Evolutionary conservation across 2,113 vertebrate species (phyloP).

Genomic region (Balaeniceps rex): DNA sequence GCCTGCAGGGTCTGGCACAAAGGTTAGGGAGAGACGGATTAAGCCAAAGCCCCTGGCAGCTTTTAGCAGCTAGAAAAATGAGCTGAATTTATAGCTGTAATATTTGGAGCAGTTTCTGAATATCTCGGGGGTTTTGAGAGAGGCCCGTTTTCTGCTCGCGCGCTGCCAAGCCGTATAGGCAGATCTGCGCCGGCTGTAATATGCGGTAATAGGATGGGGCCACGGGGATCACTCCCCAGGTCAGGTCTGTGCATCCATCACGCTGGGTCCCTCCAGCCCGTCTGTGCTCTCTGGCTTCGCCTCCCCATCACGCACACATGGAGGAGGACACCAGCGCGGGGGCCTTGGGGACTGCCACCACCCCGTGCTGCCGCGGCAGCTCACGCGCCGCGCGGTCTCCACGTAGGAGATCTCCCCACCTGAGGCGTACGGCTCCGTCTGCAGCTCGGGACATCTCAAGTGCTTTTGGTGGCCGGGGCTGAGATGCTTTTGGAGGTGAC

Average conservation of each 20-base stretch:
- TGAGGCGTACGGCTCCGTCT: fast-evolving
- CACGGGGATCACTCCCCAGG: neutral
- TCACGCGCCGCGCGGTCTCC: fast-evolving
- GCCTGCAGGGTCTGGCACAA: neutral
- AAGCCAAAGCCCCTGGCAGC: neutral
- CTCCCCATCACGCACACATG: fast-evolving
- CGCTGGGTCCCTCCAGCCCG: neutral
- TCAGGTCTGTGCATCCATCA: neutral
- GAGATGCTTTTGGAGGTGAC: neutral
- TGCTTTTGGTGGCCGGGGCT: neutral
- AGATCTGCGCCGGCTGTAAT: neutral
- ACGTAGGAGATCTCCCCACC: neutral
- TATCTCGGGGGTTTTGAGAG: neutral
- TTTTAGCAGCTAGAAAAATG: neutral
- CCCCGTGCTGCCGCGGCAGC: neutral
- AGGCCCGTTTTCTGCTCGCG: neutral
- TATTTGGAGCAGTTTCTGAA: neutral
- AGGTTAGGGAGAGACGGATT: neutral
- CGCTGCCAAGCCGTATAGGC: neutral
- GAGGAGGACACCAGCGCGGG: neutral
- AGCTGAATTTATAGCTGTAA: slow-evolving; percentile 21
- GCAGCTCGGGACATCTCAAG: neutral
- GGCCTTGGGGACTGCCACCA: fast-evolving
- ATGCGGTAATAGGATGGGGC: fast-evolving
- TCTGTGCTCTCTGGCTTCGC: neutral